Base-by-base conservation (phyloP, 1,140 invertebrate species). In the Drosophila quadrilineata region DNA sequence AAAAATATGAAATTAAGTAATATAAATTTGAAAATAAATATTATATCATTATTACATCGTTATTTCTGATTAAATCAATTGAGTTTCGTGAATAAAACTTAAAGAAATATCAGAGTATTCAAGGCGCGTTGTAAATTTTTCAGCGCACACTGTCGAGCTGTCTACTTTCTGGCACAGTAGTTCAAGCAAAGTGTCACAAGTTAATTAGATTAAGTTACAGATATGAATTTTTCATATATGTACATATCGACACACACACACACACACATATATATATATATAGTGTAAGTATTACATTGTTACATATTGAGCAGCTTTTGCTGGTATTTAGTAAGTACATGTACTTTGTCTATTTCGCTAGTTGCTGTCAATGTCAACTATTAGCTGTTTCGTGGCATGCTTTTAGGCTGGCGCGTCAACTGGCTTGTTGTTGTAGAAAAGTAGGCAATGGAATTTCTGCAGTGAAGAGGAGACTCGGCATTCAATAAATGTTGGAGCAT, bases 111-210 rank as follows among this genome's bases (percentile, higher is more conserved):
- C n/a, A 40, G 36, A 40, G 45, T 48, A 48, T 31, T 12, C 1
- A 21, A 41, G 8, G 9, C 14, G 28, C 10, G 17, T 3, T n/a
- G 3, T 17, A 5, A 29, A 3, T 19, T 26, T 33, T 2, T 16
- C n/a, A n/a, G n/a, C n/a, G n/a, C 3, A n/a, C 3, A 21, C 19
- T 35, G 8, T 5, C 26, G 14, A 14, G 31, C 31, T 46, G 28
- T 35, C 12, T 62, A 21, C 40, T 57, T 6, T 79, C 40, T 85
- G 79, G 79, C 74, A 85, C 80, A 84, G 79, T 84, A 84, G 79
- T 75, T 85, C 79, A 84, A 71, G 70, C 77, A 50, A 75, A 84
- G 62, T 85, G 79, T 79, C 79, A 84, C 69, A 84, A 84, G 79
- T 84, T 84, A 84, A 84, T 84, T 74, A 84, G 79, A 84, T 84